Percentiles rank a stretch among this genome's conserved stretches.
These are phyloP conservation scores for Helostoma temminkii DNA, from an alignment of 2,797 vertebrate species.

Conservation along the genomic window DNA sequence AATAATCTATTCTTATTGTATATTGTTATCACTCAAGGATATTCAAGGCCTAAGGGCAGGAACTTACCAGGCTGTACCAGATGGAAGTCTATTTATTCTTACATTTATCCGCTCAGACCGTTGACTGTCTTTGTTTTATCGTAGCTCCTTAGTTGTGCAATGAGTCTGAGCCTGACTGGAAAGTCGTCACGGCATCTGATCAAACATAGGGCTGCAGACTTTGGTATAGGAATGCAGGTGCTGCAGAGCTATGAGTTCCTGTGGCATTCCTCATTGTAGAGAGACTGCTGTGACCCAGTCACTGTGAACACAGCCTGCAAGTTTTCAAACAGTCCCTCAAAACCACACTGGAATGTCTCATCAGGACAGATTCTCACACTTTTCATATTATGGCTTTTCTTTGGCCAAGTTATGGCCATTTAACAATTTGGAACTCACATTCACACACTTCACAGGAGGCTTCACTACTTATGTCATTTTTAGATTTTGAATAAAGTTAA, in stretches of 20 bases:
- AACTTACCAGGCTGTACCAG: constrained; percentile 51
- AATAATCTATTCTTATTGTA: constrained; percentile 43
- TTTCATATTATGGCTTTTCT: constrained; percentile 66
- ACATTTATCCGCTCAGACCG: constrained; percentile 31
- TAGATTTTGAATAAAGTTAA: constrained; percentile 16
- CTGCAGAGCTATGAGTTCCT: constrained; percentile 67
- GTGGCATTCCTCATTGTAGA: constrained; percentile 74
- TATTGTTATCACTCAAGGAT: constrained; percentile 50
- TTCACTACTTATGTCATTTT: constrained; percentile 31
- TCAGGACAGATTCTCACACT: constrained; percentile 66
- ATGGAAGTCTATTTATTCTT: constrained; percentile 54
- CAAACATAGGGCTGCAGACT: constrained; percentile 68
- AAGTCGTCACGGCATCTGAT: constrained; percentile 70
- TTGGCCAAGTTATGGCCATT: constrained; percentile 43
- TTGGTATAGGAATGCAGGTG: constrained; percentile 76
- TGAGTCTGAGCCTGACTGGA: constrained; percentile 48
- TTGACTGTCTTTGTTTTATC: constrained; percentile 52
- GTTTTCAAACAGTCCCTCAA: constrained; percentile 62
- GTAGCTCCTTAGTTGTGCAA: constrained; percentile 28
- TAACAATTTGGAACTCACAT: constrained; percentile 50
- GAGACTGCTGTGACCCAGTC: constrained; percentile 63
- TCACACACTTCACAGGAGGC: constrained; percentile 34
- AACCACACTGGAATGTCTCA: constrained; percentile 82
- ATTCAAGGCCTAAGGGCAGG: constrained; percentile 26
- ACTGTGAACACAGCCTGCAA: constrained; percentile 42